These are phyloP conservation scores for Liopterus haemorrhoidalis DNA, from an alignment of 2,888 invertebrate genomes.

Conservation along the genomic window DNA sequence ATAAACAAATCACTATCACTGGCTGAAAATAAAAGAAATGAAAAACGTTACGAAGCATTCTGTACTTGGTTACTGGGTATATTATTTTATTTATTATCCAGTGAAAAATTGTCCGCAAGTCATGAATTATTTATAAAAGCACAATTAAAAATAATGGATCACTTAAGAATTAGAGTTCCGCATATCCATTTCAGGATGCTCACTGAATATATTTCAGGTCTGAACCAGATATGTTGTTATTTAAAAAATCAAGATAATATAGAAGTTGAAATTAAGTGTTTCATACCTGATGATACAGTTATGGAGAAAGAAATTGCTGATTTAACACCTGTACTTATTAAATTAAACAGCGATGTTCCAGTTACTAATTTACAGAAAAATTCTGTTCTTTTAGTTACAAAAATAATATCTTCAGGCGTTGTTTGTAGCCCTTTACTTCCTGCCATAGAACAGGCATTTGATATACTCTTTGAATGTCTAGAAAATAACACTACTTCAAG, in stretches of 20 bases:
- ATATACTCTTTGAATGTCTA: no score
- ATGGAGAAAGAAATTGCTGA: slow-evolving; percentile 37
- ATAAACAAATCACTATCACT: slow-evolving; percentile 47
- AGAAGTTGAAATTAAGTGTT: slow-evolving; percentile 44
- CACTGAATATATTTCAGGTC: slow-evolving; percentile 47
- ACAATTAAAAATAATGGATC: slow-evolving; percentile 52
- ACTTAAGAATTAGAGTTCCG: slow-evolving; percentile 49
- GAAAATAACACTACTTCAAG: no score
- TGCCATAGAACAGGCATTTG: no score
- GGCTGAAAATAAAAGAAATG: slow-evolving; percentile 45
- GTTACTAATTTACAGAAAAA: no score
- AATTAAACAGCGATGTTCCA: no score
- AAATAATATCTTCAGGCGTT: no score
- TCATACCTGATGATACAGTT: slow-evolving; percentile 45
- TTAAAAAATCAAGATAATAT: slow-evolving; percentile 38
- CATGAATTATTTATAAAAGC: slow-evolving; percentile 51
- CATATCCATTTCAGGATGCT: slow-evolving; percentile 49
- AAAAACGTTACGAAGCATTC: slow-evolving; percentile 48
- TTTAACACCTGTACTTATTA: slow-evolving; percentile 37
- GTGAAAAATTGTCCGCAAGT: slow-evolving; percentile 50
- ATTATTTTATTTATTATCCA: slow-evolving; percentile 58
- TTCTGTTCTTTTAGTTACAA: no score
- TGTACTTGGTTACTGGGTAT: slow-evolving; percentile 63
- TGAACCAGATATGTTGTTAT: slow-evolving; percentile 46
- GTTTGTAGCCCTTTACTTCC: no score